Base-by-base conservation (phyloP, 2,888 invertebrate species). In the Heliconius ismenius region DNA sequence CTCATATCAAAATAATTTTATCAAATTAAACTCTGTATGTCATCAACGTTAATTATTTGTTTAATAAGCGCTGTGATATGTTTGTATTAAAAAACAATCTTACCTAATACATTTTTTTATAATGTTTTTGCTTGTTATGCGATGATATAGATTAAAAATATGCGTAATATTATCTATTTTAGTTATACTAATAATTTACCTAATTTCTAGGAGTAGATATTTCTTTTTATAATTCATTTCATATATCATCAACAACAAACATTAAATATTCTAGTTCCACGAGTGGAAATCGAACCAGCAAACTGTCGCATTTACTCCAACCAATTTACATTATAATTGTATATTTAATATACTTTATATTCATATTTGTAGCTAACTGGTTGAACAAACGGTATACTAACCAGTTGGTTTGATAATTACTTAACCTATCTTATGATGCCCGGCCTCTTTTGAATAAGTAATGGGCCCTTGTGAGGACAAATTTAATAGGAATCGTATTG, bases 381-480 rank as follows among this genome's bases (percentile, higher is more conserved):
- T 39, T 6, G 39, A 65, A 13, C 11, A n/a, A 65, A 65, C 65
- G 39, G 36, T 65, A 65, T 65, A 21, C 36, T 11, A 65, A 65
- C 36, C 36, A 39, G 65, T 65, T 36, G 36, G 36, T 65, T n/a
- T 65, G n/a, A 36, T 65, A 65, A 65, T 65, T 65, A 36, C 36
- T 65, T 65, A 36, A 65, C 65, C 21, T 65, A 36, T 65, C 36
- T 65, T 65, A 65, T 65, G 36, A 65, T 39, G 65, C 9, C 65
- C 36, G 65, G 68, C 68, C 60, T 70, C 74, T 15, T 67, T 63
- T 78, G 43, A 79, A 79, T 79, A 76, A 76, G 67, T 78, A 49
- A 78, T 76, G 39, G 54, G 39, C 36, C 36, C 49, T 26, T 26
- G 21, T 70, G 67, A 75, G 70, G 73, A 64, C 78, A 72, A 28